Base-by-base conservation (phyloP, 2,113 vertebrate genomes). In the Pachycephala philippinensis region DNA sequence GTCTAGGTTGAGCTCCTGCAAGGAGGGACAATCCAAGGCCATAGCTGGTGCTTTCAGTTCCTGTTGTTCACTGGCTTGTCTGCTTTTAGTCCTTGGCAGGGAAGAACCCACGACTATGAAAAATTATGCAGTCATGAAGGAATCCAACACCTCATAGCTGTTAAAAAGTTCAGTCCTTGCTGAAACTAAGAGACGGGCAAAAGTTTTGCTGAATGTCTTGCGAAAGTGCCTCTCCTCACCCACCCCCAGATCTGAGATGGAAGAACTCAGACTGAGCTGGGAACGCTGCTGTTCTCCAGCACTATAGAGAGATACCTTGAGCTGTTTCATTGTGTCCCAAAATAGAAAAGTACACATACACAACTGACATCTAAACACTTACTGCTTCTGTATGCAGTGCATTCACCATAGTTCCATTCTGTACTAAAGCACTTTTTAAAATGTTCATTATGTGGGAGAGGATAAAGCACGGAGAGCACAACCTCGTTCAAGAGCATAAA, bases 391-490 rank as follows among this genome's bases (percentile, higher is more conserved):
- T 91, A 54, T 66, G 81, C 82, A 74, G 44, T 5, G 13, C 71
- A 7, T 88, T 96, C 94, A 59, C 61, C 44, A 68, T 28, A 79
- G 87, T 37, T 91, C 80, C 54, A 7, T 91, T 90, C 90, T 91
- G 45, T 53, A 89, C 65, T 37, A 82, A 97, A 75, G 39, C 84
- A 76, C 81, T 95, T 94, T 56, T 90, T 74, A 27, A 93, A 95
- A 95, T 92, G 92, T 94, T 96, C 91, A 94, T 95, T 97, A 96
- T 91, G 97, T 96, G 94, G 95, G 93, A 95, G 96, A 95, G 31
- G 44, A 96, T 91, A 93, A 96, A 90, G 92, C 93, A 93, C 87
- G 88, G 87, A 93, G 96, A 96, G 87, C 50, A 84, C 89, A 97
- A 89, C 90, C 95, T 93, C 94, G 76, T 90, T 97, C 93, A 97